Percentiles rank a stretch among this genome's conserved stretches.
Evolutionary conservation across 2,797 vertebrate species (phyloP).

Genomic region (Manis pentadactyla): DNA sequence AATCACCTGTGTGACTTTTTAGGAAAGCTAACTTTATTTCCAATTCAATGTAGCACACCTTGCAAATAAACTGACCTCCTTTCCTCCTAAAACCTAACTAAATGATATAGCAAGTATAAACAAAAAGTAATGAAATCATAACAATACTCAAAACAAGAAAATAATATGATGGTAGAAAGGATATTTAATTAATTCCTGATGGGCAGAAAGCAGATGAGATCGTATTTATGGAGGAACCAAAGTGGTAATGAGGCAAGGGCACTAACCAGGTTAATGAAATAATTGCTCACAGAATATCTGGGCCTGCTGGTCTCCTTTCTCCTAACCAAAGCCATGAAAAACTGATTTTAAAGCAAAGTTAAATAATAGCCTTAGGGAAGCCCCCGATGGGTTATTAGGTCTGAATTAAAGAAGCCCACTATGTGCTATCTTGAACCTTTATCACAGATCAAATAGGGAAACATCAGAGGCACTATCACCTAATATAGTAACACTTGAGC

Average conservation of each 20-base stretch:
- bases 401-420: background rate
- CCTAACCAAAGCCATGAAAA: background rate
- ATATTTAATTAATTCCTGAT: constrained; percentile 11
- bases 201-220: background rate
- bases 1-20: background rate
- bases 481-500: background rate
- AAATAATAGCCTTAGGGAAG: background rate
- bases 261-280: background rate
- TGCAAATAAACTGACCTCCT: background rate
- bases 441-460: background rate
- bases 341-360: background rate
- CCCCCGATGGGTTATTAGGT: background rate
- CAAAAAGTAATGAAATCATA: constrained; percentile 36
- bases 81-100: background rate
- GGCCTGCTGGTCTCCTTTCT: background rate
- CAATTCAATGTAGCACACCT: background rate
- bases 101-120: background rate
- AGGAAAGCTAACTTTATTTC: background rate
- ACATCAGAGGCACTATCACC: background rate
- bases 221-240: background rate
- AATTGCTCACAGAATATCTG: background rate
- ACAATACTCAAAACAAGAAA: background rate
- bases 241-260: background rate
- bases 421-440: background rate
- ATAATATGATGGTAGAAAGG: background rate